Evolutionary conservation across 2,888 invertebrate genomes (phyloP).

Genomic region (Ormyrus labotus): DNA sequence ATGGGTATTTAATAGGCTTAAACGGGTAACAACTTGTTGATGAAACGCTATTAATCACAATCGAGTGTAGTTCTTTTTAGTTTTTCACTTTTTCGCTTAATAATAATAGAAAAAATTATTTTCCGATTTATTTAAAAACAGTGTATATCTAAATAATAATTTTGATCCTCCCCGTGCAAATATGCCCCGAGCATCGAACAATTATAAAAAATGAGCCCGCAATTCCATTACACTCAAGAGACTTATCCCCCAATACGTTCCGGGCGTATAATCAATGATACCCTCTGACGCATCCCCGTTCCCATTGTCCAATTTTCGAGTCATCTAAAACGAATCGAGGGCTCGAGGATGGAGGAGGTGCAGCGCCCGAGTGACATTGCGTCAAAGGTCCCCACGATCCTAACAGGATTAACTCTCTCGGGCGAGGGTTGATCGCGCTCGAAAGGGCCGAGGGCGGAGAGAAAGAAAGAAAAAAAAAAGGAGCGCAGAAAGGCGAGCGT

Average conservation of each 20-base stretch:
- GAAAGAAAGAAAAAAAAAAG: background rate
- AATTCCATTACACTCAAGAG: no score
- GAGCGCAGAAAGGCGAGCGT: background rate
- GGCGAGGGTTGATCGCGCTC: background rate
- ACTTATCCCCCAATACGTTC: background rate
- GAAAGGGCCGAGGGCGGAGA: background rate
- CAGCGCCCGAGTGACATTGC: slow-evolving; percentile 64
- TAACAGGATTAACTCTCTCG: slow-evolving; percentile 66
- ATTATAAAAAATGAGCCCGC: no score
- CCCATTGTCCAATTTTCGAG: slow-evolving; percentile 47
- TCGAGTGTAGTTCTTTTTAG: no score
- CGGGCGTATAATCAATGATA: slow-evolving; percentile 42
- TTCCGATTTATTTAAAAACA: no score
- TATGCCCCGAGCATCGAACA: no score
- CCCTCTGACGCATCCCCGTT: slow-evolving; percentile 17
- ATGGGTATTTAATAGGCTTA: no score
- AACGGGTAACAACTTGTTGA: no score
- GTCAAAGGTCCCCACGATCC: slow-evolving; percentile 64
- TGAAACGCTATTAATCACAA: no score
- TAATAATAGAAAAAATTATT: no score
- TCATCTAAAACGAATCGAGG: slow-evolving; percentile 57
- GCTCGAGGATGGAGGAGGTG: background rate
- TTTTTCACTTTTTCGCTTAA: no score
- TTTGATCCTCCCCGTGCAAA: no score
- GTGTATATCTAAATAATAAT: no score